A percentile compares a stretch with the other conserved stretches of the same genome.
phyloP scores from a whole-genome alignment of 1,140 invertebrate species.

The Vollenhovia emeryi region DNA sequence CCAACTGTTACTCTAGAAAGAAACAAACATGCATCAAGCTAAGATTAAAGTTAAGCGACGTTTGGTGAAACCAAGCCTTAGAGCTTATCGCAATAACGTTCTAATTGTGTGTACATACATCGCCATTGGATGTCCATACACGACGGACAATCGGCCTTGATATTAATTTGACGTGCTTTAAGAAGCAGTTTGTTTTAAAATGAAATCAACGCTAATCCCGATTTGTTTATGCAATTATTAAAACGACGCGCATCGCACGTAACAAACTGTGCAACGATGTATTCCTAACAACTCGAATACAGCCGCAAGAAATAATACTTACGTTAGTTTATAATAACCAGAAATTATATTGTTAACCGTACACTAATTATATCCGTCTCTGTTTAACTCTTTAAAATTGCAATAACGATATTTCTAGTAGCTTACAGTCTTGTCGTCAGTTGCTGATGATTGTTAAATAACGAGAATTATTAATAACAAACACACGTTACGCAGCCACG shows the following conservation, averaged over 20 bases:
- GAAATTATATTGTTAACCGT: background rate
- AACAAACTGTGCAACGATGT: background rate
- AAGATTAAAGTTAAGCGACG: too few relatives aligned
- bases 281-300: background rate
- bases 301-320: background rate
- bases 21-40: too few relatives aligned
- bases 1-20: too few relatives aligned
- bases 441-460: background rate
- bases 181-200: background rate
- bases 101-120: background rate
- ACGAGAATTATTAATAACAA: background rate
- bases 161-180: background rate
- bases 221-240: constrained; percentile 14
- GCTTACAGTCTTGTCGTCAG: background rate
- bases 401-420: background rate
- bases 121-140: background rate
- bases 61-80: too few relatives aligned
- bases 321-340: background rate
- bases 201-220: background rate
- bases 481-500: background rate
- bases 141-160: background rate
- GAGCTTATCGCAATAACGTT: background rate
- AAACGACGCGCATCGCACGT: background rate
- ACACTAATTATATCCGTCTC: background rate
- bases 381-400: background rate